Base-by-base conservation (phyloP, 2,797 vertebrate species). In the Arctocebus calabarensis region DNA sequence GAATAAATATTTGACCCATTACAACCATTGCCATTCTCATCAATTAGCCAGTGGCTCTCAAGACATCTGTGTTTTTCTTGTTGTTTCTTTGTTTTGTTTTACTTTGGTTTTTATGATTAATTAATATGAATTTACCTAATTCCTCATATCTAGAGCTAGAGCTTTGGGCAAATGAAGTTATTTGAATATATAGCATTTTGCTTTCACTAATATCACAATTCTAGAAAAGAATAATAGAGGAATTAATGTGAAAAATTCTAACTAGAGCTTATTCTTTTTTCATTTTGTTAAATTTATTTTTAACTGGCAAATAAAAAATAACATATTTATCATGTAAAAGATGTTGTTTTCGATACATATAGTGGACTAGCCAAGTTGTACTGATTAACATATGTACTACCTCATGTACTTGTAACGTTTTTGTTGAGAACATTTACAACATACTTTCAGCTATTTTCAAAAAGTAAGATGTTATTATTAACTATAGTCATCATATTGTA, bases 1-100 rank as follows among this genome's bases (percentile, higher is more conserved):
- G 14, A 83, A 94, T 43, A 81, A 29, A 85, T 78, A 88, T n/a
- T 88, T 88, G 48, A 57, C 29, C 40, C 84, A 34, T 75, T 29
- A 43, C 70, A 68, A 70, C 9, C 61, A 43, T 12, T 68, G 17
- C 27, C 12, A 66, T 81, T 37, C 19, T 90, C 27, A 85, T 81
- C 90, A 81, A 74, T 82, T 43, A 77, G 34, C 10, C 55, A 43
- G 27, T 73, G 62, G 4, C 23, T 66, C 34, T 43, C 64, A 25
- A 62, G 27, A n/a, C 11, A 94, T 27, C 4, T 4, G 32, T 90
- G 27, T 7, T 86, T 34, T 59, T 48, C 4, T 45, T 75, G 1
- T 29, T 77, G 2, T 64, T 85, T 7, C 25, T 66, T 11, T 66
- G 43, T 66, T 79, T 45, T 55, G n/a, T 32, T 74, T 66, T 37